Conservation (phyloP, 2,888 invertebrate species). For the Piscicola geometra region DNA sequence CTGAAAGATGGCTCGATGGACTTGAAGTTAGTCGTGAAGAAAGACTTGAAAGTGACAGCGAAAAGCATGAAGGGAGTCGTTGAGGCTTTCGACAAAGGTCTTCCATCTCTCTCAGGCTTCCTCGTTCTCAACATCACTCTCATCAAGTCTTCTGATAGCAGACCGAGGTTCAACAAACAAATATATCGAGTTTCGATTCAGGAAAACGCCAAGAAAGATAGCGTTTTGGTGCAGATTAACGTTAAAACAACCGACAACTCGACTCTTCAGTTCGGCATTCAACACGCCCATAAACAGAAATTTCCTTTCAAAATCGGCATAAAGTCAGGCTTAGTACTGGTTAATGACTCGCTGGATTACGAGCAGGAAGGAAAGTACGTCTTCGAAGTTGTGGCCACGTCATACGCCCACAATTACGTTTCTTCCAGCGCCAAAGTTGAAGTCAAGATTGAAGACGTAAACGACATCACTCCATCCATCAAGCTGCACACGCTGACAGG, state of each 20-base stretch:
- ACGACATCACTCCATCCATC: conserved; percentile 47
- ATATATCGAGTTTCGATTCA: not conserved
- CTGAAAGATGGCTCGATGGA: conserved; percentile 30
- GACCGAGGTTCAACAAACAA: conserved; percentile 10
- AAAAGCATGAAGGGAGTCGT: not conserved
- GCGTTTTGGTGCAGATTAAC: not conserved
- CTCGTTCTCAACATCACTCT: not conserved
- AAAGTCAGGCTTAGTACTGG: conserved; percentile 36
- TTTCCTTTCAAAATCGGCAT: conserved; percentile 36
- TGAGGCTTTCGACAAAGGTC: conserved; percentile 28
- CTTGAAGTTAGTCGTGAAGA: conserved; percentile 15
- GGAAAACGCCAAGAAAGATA: not conserved
- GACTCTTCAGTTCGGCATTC: conserved; percentile 11
- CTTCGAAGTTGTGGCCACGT: conserved; percentile 38
- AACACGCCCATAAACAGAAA: conserved; percentile 8
- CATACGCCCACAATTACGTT: conserved; percentile 42
- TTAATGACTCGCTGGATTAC: conserved; percentile 39
- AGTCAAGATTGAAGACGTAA: conserved; percentile 46
- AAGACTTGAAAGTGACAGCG: not conserved
- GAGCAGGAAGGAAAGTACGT: conserved; percentile 34
- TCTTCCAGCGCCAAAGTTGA: conserved; percentile 44
- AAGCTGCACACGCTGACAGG: conserved; percentile 44
- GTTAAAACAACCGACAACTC: not conserved
- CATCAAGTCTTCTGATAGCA: not conserved
- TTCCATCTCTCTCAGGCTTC: conserved; percentile 4